Evolutionary conservation across 2,888 invertebrate genomes (phyloP), one percentile per base, ranked within the genome.

Genomic region (Volucella inflata): DNA sequence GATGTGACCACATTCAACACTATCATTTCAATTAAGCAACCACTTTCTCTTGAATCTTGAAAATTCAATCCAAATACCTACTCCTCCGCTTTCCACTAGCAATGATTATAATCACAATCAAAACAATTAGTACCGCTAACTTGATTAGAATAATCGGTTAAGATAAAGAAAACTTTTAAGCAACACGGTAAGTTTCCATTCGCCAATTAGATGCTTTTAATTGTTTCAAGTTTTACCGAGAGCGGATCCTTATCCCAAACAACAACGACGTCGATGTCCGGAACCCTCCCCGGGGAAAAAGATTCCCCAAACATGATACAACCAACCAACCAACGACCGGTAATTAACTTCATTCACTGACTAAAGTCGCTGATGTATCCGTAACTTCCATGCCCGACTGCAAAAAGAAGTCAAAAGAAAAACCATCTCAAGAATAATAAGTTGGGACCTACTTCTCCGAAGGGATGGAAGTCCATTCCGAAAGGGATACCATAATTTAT

Each of bases 331-430:
- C 80, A 85, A 68, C 85, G 81, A 85, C 67, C 76, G 80, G 85
- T 85, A 85, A 85, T 85, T 85, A 80, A 85, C 85, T 85, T 85
- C 77, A 85, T 85, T 81, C 85, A 85, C 67, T 85, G 80, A 85
- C 77, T 72, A 30, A 30, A 30, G 30, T 76, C 51, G 55, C 17
- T 64, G 70, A 42, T 59, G 36, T 3, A 40, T 30, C 21, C 11
- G 17, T 55, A 48, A 10, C 3, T 46, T 12, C 59, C 38, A 17
- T 44, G 50, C 40, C 36, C 57, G 21, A 38, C 62, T 51, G 78
- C 4, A 72, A 77, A 81, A 81, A 80, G 67, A 80, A 85, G 67
- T 64, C 64, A 51, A 75, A 44, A 65, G 12, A 81, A 77, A 64
- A 68, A 72, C 14, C 80, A 76, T 72, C 76, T 17, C 55, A 50